A percentile compares a stretch with the other conserved stretches of the same genome.
Conservation (phyloP, 2,113 vertebrate species). For the Thamnophis sirtalis region DNA sequence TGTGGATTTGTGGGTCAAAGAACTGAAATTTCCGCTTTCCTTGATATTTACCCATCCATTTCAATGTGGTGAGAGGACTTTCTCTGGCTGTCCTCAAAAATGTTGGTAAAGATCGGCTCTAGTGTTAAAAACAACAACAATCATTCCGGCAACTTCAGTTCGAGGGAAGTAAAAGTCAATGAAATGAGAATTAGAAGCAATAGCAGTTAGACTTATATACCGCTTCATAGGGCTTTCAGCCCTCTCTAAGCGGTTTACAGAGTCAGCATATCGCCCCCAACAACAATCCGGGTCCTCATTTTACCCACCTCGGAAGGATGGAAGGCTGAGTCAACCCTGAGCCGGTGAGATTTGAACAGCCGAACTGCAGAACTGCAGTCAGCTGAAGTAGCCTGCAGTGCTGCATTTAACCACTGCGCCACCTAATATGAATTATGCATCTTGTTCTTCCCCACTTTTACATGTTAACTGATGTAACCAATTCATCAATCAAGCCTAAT, state of each 20-base stretch:
- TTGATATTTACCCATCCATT: conserved; percentile 1
- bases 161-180: not conserved
- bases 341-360: no score
- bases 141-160: not conserved
- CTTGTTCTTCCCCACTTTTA: conserved; percentile 1
- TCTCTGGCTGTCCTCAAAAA: not conserved
- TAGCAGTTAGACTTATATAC: no score
- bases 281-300: no score
- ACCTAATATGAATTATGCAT: not conserved
- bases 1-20: not conserved
- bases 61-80: not conserved
- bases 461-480: not conserved
- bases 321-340: no score
- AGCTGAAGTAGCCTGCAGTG: no score
- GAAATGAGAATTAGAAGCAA: not conserved
- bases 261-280: no score
- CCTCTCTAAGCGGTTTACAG: no score
- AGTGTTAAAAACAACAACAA: not conserved
- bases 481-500: conserved; percentile 12
- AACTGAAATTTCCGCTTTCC: not conserved
- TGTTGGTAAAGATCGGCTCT: not conserved
- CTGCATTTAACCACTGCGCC: no score
- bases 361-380: no score
- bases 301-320: no score
- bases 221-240: no score